Base-by-base conservation (phyloP, 2,797 vertebrate species). In the Acomys russatus region DNA sequence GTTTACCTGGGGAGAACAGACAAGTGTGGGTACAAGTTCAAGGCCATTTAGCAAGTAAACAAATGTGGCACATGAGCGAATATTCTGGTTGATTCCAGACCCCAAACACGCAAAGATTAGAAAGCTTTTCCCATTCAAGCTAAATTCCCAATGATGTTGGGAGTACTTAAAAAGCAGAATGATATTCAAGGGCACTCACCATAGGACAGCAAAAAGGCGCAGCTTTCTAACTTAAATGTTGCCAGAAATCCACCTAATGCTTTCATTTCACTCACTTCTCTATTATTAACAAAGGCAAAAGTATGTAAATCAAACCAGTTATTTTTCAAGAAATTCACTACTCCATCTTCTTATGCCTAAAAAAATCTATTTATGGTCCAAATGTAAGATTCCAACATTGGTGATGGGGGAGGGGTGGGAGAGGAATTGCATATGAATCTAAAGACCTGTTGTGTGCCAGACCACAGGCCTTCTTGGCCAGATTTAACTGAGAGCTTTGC, bases 11-110 rank as follows among this genome's bases (percentile, higher is more conserved):
- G 2, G 8, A 97, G 96, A 97, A 95, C 92, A 97, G 96, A 98
- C 63, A 94, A 94, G 96, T 97, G 93, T 98, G 90, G 90, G 97
- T 97, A 97, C 66, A 33, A 97, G 97, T 97, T 98, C 96, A 97
- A 96, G 97, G 96, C 68, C 94, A 97, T 97, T 95, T 96, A 80
- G 94, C 96, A 98, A 97, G 91, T 95, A 98, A 97, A 93, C 91
- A 96, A 92, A 91, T 1, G 6, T 54, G 93, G 94, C 68, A 25
- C 49, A 51, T 68, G 70, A 88, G 96, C 87, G 97, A 79, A 96
- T 85, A 97, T 96, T 97, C 87, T 88, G 94, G 79, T 28, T 83
- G 11, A 93, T 95, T 87, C 96, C 80, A 97, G 51, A 97, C 97
- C 80, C 79, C 93, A 96, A 96, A 96, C 86, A 90, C 51, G 44